phyloP scores from a whole-genome alignment of 35 echinoderm and acorn worm genomes.

The Heliocidaris tuberculata region DNA sequence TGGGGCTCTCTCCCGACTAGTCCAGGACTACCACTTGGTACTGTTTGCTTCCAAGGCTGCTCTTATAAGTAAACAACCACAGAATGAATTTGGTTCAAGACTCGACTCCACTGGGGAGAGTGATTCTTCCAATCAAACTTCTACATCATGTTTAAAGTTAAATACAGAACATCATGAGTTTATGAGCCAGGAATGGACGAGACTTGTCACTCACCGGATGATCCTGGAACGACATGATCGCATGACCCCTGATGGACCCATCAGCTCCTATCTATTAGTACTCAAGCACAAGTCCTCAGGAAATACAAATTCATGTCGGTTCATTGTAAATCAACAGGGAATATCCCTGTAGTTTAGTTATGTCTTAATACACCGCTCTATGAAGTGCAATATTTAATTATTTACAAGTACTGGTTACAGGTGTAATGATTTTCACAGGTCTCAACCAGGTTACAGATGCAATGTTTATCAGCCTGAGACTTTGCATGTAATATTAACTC shows the following conservation, averaged over 20 bases:
- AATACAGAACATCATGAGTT: conserved; percentile 52
- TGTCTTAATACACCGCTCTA: neutral
- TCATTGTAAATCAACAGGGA: neutral
- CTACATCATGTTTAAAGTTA: neutral
- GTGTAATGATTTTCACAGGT: too few relatives aligned
- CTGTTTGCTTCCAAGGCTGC: conserved; percentile 63
- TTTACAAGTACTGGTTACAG: too few relatives aligned
- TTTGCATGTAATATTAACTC: too few relatives aligned
- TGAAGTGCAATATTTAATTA: too few relatives aligned
- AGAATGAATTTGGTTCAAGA: neutral
- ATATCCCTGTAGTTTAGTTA: neutral
- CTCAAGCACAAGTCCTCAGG: neutral
- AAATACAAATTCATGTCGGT: neutral
- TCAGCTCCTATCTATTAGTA: neutral
- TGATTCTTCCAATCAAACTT: neutral
- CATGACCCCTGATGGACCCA: neutral
- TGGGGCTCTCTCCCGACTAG: conserved; percentile 53
- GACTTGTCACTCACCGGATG: conserved; percentile 58
- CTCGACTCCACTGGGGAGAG: neutral
- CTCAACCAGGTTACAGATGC: too few relatives aligned
- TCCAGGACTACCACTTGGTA: conserved; percentile 73
- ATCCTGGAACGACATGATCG: conserved; percentile 50
- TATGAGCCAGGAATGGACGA: conserved; percentile 62
- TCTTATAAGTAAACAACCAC: conserved; percentile 28
- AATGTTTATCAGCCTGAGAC: too few relatives aligned